Conservation (phyloP, 2,113 vertebrate species). For the Mellivora capensis region DNA sequence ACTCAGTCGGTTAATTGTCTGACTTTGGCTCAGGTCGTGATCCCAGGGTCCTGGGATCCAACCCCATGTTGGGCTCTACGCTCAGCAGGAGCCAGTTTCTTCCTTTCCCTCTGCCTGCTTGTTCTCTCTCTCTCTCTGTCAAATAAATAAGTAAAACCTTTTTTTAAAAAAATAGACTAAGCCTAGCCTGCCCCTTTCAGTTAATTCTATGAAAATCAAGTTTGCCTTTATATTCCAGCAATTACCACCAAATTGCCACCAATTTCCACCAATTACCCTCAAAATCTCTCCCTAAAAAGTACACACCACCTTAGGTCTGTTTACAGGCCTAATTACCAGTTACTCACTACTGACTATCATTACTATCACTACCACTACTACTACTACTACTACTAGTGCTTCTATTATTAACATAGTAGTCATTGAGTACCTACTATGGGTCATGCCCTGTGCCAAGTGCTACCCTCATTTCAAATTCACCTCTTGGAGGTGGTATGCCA, state of each 20-base stretch:
- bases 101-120: no score
- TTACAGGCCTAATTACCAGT: background rate
- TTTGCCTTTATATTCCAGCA: background rate
- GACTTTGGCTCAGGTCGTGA: background rate
- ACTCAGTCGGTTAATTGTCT: background rate
- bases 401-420: background rate
- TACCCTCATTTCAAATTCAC: background rate
- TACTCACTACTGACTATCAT: background rate
- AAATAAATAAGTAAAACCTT: no score
- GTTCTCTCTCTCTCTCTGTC: no score
- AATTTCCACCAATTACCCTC: background rate
- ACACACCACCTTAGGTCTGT: background rate
- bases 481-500: background rate
- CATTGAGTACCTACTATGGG: background rate
- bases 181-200: background rate
- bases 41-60: no score
- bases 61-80: no score
- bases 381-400: background rate
- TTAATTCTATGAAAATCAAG: background rate
- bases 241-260: no score
- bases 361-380: background rate
- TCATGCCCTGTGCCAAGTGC: background rate
- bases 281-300: background rate
- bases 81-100: no score
- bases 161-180: background rate